phyloP scores from a whole-genome alignment of 2,888 invertebrate genomes.

The Gari tellinella region DNA sequence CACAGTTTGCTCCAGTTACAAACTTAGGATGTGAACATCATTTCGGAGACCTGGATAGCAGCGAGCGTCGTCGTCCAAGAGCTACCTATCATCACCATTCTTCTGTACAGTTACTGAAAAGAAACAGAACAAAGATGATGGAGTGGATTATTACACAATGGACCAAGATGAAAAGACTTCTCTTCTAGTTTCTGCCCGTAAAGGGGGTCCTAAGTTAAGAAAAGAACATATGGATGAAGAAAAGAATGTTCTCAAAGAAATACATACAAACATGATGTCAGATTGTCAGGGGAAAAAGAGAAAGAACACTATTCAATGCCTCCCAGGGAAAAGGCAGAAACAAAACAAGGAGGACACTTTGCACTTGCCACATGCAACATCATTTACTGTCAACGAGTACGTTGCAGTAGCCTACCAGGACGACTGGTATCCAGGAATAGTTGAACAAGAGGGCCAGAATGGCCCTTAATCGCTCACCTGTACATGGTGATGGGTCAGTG shows the following conservation, averaged over 20 bases:
- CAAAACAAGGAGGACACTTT: too few species aligned
- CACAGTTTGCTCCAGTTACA: conserved; percentile 47
- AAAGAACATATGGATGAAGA: conserved; percentile 21
- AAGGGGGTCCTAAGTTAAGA: conserved; percentile 30
- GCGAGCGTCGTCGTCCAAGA: conserved; percentile 47
- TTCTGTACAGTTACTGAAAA: conserved; percentile 55
- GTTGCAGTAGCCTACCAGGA: conserved; percentile 22
- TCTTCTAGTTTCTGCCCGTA: conserved; percentile 30
- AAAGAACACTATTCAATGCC: too few species aligned
- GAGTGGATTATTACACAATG: conserved; percentile 51
- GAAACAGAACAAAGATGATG: conserved; percentile 43
- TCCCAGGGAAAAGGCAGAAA: too few species aligned
- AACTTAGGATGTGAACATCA: conserved; percentile 63
- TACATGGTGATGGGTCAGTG: too few species aligned
- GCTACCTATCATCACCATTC: conserved; percentile 59
- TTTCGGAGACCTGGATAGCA: conserved; percentile 59
- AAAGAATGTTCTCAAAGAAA: conserved; percentile 22
- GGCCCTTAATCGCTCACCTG: too few species aligned
- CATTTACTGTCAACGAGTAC: conserved; percentile 16
- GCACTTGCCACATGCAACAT: too few species aligned
- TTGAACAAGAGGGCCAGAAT: too few species aligned
- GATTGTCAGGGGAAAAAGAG: conserved; percentile 8
- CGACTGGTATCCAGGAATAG: too few species aligned
- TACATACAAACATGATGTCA: conserved; percentile 27
- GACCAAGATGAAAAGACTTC: not conserved